Conservation (phyloP, 2,113 vertebrate genomes). For the Heterochromis multidens region DNA sequence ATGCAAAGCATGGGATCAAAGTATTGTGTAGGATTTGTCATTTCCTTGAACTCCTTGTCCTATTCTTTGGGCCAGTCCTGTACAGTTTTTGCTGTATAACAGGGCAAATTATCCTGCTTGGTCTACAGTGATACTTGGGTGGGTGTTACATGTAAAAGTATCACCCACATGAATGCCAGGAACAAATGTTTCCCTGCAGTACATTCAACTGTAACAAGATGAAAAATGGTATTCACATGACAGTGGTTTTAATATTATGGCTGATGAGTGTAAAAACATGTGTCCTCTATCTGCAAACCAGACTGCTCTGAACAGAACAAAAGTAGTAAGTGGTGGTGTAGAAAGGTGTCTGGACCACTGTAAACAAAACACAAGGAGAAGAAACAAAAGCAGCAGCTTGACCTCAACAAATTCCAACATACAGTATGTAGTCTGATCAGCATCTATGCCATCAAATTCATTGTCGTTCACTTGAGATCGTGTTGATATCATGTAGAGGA, state of each 20-base stretch:
- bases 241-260: no score
- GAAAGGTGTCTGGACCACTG: background rate
- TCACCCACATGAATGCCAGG: no score
- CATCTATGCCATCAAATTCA: background rate
- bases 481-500: background rate
- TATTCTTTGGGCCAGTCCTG: background rate
- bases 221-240: no score
- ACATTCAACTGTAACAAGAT: no score
- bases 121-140: background rate
- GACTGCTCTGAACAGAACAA: background rate
- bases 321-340: background rate
- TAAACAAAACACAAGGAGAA: background rate
- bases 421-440: fast-evolving
- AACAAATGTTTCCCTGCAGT: no score
- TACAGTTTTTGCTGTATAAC: background rate
- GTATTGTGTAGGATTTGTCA: background rate
- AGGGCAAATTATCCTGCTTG: background rate
- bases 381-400: background rate
- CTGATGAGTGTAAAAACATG: background rate
- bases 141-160: background rate
- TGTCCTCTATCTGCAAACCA: background rate
- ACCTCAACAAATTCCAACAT: background rate
- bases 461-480: background rate
- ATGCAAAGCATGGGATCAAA: background rate
- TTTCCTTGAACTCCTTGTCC: background rate